Conservation (phyloP, 2,888 invertebrate species). For the Tolmerus cingulatus region DNA sequence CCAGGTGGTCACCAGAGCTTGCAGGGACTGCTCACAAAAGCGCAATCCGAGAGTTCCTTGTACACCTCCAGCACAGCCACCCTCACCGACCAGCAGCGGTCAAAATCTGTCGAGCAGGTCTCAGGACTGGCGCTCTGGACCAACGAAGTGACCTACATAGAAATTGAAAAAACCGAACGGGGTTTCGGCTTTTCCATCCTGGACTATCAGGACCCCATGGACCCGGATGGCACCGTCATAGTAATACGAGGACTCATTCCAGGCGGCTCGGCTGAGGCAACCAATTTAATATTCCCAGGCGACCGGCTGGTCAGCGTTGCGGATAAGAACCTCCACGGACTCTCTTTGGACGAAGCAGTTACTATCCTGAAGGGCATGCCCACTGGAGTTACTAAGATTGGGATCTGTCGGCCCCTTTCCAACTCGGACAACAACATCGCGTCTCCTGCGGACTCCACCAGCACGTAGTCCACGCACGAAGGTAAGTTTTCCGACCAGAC, state of each 20-base stretch:
- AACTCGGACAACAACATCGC: constrained; percentile 63
- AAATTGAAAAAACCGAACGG: constrained; percentile 91
- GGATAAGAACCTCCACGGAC: constrained; percentile 87
- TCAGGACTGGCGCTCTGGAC: constrained; percentile 98
- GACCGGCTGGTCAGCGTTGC: constrained; percentile 93
- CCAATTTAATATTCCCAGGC: constrained; percentile 94
- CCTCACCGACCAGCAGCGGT: constrained; percentile 77
- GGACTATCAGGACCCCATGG: constrained; percentile 97
- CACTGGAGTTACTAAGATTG: constrained; percentile 87
- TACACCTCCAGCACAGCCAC: constrained; percentile 87
- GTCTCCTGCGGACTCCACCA: constrained; percentile 60
- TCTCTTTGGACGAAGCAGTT: constrained; percentile 93
- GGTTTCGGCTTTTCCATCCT: constrained; percentile 98
- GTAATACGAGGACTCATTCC: constrained; percentile 97
- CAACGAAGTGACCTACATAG: constrained; percentile 89
- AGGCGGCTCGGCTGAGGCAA: constrained; percentile 95
- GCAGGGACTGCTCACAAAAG: constrained; percentile 84
- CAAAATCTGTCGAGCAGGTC: constrained; percentile 93
- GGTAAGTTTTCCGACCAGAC: constrained; percentile 5
- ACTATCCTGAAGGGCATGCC: constrained; percentile 94
- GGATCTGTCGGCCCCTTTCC: constrained; percentile 82
- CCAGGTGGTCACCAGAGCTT: constrained; percentile 88
- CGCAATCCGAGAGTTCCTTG: constrained; percentile 93
- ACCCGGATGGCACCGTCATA: constrained; percentile 94
- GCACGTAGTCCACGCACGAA: constrained; percentile 60